A percentile compares a stretch with the other conserved stretches of the same genome.
Evolutionary conservation across 2,888 invertebrate species (phyloP).

Genomic region (Mellilla xanthometata): DNA sequence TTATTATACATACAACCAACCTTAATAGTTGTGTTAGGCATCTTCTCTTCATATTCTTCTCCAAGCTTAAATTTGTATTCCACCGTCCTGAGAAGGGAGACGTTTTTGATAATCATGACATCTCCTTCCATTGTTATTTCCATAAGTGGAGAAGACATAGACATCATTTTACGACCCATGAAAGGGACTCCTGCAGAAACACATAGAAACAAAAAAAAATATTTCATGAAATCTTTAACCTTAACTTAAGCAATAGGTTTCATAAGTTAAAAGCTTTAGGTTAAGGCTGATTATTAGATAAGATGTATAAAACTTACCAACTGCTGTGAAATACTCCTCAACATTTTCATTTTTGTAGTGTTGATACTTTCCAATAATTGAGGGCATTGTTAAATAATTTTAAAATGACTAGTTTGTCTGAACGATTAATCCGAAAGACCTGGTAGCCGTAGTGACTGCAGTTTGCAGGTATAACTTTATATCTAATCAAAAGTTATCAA

Average conservation of each 20-base stretch:
- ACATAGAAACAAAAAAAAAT: no score
- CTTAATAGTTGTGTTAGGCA: slow-evolving; percentile 80
- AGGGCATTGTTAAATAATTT: slow-evolving; percentile 70
- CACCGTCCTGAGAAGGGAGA: slow-evolving; percentile 79
- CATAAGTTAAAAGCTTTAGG: no score
- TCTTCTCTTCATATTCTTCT: slow-evolving; percentile 85
- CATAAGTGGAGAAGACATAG: slow-evolving; percentile 82
- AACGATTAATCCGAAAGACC: slow-evolving; percentile 2
- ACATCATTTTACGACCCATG: slow-evolving; percentile 85
- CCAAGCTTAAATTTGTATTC: slow-evolving; percentile 81
- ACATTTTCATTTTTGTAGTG: slow-evolving; percentile 86
- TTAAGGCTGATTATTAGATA: no score
- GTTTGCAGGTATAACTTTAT: slow-evolving; percentile 6
- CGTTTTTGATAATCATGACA: slow-evolving; percentile 81
- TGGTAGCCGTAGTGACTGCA: not conserved
- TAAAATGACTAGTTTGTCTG: no score
- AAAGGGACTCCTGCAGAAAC: slow-evolving; percentile 85
- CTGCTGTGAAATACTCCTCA: slow-evolving; percentile 84
- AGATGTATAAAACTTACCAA: slow-evolving; percentile 71
- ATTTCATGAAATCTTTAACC: no score
- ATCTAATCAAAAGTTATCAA: slow-evolving; percentile 32
- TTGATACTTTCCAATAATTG: slow-evolving; percentile 84
- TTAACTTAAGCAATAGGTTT: no score
- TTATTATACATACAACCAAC: no score
- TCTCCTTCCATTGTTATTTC: slow-evolving; percentile 81